phyloP scores from a whole-genome alignment of 2,797 vertebrate genomes.

The Myotis myotis region DNA sequence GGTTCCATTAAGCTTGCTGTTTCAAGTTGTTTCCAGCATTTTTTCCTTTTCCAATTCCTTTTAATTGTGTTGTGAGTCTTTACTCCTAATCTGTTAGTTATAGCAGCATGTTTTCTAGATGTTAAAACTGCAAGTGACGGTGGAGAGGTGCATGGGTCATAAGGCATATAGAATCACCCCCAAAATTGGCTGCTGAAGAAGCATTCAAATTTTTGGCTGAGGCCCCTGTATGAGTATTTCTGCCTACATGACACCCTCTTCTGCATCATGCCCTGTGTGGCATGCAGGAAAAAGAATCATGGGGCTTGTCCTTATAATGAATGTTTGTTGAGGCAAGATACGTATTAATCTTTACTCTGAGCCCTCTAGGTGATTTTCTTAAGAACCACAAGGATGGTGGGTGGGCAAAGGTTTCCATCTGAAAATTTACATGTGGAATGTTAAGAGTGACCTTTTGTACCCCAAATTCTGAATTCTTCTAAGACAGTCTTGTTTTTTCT shows the following conservation, averaged over 20 bases:
- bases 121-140: not conserved
- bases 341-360: not conserved
- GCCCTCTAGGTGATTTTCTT: not conserved
- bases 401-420: not conserved
- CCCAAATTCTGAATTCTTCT: not conserved
- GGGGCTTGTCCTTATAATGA: not conserved
- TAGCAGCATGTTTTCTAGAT: constrained; percentile 26
- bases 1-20: not conserved
- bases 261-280: not conserved
- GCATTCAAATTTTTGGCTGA: not conserved
- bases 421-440: not conserved
- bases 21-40: not conserved
- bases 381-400: not conserved
- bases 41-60: constrained; percentile 29
- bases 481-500: not conserved
- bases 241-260: not conserved
- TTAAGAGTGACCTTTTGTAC: not conserved
- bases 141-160: not conserved
- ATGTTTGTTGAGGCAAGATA: not conserved
- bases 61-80: not conserved
- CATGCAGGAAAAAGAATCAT: not conserved
- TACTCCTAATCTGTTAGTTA: not conserved
- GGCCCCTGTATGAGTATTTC: not conserved
- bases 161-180: not conserved
- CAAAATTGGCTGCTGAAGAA: not conserved